Conservation (phyloP, 2,113 vertebrate genomes). For the Puntigrus tetrazona region DNA sequence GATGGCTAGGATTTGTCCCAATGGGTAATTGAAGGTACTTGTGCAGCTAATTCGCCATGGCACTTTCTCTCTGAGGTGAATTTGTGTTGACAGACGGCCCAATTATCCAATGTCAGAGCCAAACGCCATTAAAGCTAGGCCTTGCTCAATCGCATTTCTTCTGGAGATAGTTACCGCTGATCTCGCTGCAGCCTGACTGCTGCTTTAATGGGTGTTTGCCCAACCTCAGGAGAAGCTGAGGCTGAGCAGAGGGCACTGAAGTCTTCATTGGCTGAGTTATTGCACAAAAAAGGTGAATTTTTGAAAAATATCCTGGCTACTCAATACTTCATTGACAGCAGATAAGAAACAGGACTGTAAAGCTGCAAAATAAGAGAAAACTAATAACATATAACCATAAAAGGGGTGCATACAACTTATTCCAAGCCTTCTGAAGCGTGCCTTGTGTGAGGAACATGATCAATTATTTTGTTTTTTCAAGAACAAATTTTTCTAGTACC, state of each 20-base stretch:
- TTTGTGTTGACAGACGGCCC: slow-evolving; percentile 60
- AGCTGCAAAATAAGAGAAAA: background rate
- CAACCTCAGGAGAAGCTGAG: slow-evolving; percentile 20
- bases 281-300: background rate
- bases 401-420: background rate
- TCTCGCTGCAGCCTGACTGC: slow-evolving; percentile 34
- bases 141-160: slow-evolving; percentile 20
- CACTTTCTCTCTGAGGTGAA: slow-evolving; percentile 55
- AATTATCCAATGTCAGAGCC: slow-evolving; percentile 62
- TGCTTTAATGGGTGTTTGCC: slow-evolving; percentile 35
- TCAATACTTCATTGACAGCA: background rate
- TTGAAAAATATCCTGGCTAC: background rate
- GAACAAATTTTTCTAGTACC: background rate
- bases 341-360: background rate
- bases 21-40: slow-evolving; percentile 54
- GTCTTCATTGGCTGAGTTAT: background rate
- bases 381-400: background rate
- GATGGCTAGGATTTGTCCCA: slow-evolving; percentile 46
- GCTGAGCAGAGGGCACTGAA: background rate
- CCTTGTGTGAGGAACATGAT: background rate
- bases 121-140: slow-evolving; percentile 51
- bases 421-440: background rate
- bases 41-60: slow-evolving; percentile 48
- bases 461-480: background rate
- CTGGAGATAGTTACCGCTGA: slow-evolving; percentile 38